A percentile compares a stretch with the other conserved stretches of the same genome.
Conservation (phyloP, 2,113 vertebrate genomes). For the Sula dactylatra region DNA sequence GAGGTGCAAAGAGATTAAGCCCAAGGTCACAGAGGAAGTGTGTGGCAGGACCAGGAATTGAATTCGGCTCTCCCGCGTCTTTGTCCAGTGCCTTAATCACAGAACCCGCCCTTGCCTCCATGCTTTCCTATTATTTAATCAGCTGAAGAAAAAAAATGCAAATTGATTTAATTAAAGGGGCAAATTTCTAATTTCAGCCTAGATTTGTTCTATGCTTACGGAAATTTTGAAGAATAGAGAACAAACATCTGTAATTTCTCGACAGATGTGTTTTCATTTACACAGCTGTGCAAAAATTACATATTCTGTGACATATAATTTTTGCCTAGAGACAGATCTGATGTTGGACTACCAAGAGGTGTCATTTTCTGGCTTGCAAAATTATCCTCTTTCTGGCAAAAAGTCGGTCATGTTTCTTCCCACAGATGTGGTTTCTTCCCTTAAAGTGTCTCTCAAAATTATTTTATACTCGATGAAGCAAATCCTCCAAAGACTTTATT, state of each 20-base stretch:
- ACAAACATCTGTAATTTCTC: constrained; percentile 66
- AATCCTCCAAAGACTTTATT: constrained; percentile 72
- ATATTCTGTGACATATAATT: constrained; percentile 69
- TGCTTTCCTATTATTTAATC: constrained; percentile 58
- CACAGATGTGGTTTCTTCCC: constrained; percentile 63
- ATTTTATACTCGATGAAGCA: constrained; percentile 74
- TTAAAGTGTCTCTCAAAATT: constrained; percentile 71
- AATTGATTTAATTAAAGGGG: constrained; percentile 78
- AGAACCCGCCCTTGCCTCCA: neutral
- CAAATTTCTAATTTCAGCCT: constrained; percentile 68
- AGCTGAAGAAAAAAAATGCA: constrained; percentile 49
- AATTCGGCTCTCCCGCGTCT: neutral
- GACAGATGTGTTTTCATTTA: constrained; percentile 68
- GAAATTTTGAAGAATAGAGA: constrained; percentile 70
- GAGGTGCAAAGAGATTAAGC: neutral
- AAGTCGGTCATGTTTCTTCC: constrained; percentile 58
- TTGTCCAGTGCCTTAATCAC: neutral
- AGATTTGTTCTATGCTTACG: constrained; percentile 35
- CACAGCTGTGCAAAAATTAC: constrained; percentile 73
- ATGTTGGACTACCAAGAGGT: constrained; percentile 67
- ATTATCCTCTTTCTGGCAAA: constrained; percentile 69
- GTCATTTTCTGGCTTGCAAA: constrained; percentile 52
- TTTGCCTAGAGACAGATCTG: constrained; percentile 62
- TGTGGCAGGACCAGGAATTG: neutral
- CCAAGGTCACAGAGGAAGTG: neutral